Base-by-base conservation (phyloP, 2,113 vertebrate genomes). In the Etheostoma spectabile region DNA sequence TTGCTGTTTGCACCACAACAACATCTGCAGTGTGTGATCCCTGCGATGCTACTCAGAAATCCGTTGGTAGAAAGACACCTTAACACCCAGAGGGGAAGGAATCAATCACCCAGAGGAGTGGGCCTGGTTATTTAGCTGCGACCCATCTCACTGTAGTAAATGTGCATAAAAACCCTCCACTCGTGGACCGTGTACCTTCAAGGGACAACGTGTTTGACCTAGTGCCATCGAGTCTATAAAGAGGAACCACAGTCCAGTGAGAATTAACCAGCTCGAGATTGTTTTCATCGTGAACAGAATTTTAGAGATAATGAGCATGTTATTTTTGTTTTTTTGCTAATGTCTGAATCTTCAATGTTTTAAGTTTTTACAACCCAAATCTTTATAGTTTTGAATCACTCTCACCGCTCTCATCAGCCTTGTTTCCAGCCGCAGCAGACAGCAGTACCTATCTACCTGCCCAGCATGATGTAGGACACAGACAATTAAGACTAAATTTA, bases 141-240 rank as follows among this genome's bases (percentile, higher is more conserved):
- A 35, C 22, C 22, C 30, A 1, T 56, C 55, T 68, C 24, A 59
- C 51, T 77, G n/a, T 10, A 52, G 42, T 49, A 48, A 71, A 62
- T 42, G 53, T 42, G 51, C 61, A 73, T 24, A 56, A 74, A 74
- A 80, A 74, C 14, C 48, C 12, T 51, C 65, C 35, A 0, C 19
- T 71, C 38, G 65, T 8, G 33, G 55, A 12, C 71, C 8, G 3
- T 6, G 8, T 74, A 49, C 45, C 71, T 63, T 68, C 24, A 64
- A 49, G 73, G 64, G 70, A 71, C 74, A 27, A 60, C 14, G 2
- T 33, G 61, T 61, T 64, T 56, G 51, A 64, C 60, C 16, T 66
- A 82, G 75, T 67, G 74, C 42, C 77, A 67, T 11, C 0, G 35
- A 73, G 60, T 82, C 61, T 45, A 46, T 42, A 74, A 82, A 76